These are phyloP conservation scores for Pachyramphus minor DNA, from an alignment of 2,113 vertebrate species.

Conservation along the genomic window DNA sequence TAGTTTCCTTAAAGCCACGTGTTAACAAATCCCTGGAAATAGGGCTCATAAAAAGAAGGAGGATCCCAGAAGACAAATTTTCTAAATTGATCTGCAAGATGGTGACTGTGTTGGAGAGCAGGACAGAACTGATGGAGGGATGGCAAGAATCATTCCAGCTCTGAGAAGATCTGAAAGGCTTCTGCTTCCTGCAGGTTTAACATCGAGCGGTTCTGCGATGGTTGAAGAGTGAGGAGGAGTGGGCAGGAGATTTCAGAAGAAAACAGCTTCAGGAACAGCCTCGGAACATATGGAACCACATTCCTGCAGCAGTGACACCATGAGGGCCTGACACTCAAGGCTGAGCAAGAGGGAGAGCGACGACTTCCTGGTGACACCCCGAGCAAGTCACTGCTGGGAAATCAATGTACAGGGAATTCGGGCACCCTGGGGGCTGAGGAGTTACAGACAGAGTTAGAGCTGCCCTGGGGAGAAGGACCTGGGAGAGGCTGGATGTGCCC, in stretches of 20 bases:
- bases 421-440: background rate
- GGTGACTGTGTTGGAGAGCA: fast-evolving
- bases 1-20: fast-evolving
- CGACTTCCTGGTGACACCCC: background rate
- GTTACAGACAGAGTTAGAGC: fast-evolving
- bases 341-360: background rate
- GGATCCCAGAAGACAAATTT: background rate
- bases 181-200: background rate
- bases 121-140: fast-evolving
- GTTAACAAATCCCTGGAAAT: background rate
- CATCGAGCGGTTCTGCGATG: background rate
- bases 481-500: background rate
- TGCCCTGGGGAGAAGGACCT: background rate
- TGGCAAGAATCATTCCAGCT: background rate
- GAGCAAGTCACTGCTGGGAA: background rate
- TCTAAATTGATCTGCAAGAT: background rate
- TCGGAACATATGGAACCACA: background rate
- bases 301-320: background rate
- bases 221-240: background rate
- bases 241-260: background rate
- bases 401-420: background rate
- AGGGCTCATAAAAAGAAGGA: background rate
- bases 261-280: background rate
- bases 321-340: background rate
- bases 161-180: fast-evolving